Conservation (phyloP, 2,888 invertebrate genomes). For the Lepetodrilus schrolli region DNA sequence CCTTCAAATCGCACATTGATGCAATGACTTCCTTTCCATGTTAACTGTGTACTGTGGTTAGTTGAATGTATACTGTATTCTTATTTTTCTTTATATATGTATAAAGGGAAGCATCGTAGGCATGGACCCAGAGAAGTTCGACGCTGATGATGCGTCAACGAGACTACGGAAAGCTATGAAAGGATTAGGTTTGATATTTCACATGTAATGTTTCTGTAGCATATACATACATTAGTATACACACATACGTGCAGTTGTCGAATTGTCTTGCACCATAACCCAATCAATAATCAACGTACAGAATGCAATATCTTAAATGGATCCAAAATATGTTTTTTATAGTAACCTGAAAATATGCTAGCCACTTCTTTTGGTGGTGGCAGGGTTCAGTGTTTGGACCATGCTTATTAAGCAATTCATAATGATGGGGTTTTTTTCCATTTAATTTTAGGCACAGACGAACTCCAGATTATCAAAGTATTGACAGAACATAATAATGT, state of each 20-base stretch:
- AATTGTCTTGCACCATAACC: no score
- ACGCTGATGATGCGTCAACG: conserved; percentile 53
- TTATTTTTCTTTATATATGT: no score
- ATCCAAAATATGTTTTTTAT: neutral
- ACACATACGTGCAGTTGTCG: no score
- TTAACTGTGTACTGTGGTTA: no score
- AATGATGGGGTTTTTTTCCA: no score
- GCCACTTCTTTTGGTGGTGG: neutral
- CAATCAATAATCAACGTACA: no score
- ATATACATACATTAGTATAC: neutral
- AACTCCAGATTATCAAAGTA: conserved; percentile 57
- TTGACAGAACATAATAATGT: conserved; percentile 52
- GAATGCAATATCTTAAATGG: no score
- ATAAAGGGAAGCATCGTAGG: conserved; percentile 62
- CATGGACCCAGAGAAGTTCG: conserved; percentile 46
- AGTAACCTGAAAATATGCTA: neutral
- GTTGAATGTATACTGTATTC: no score
- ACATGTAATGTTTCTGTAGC: neutral
- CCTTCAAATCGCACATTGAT: no score
- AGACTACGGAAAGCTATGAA: conserved; percentile 68
- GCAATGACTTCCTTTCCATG: no score
- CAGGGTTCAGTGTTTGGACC: neutral
- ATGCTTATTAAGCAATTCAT: no score
- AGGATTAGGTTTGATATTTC: conserved; percentile 58
- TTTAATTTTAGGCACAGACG: conserved; percentile 59